Conservation (phyloP, 1,140 invertebrate species). For the Pantala flavescens region DNA sequence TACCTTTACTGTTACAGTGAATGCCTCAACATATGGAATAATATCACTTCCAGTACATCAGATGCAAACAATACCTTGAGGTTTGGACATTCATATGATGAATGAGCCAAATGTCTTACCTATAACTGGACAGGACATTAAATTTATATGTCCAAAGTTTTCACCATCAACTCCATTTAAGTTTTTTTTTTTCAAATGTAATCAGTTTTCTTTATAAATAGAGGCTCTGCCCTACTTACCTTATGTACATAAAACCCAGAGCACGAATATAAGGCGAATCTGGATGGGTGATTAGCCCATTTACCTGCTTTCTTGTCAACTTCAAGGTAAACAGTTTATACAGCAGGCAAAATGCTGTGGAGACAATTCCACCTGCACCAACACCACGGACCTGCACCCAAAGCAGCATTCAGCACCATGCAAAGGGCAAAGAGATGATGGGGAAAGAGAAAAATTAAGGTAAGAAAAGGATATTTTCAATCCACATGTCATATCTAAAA, state of each 20-base stretch:
- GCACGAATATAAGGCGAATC: constrained; percentile 97
- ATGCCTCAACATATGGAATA: no score
- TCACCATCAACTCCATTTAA: background rate
- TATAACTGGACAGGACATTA: no score
- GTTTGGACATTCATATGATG: no score
- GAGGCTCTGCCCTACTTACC: constrained; percentile 39
- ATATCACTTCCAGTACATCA: no score
- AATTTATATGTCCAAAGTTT: background rate
- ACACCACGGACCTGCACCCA: constrained; percentile 82
- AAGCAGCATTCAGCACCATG: constrained; percentile 18
- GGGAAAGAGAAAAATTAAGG: background rate
- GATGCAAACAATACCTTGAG: no score
- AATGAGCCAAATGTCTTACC: no score
- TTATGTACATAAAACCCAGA: constrained; percentile 91
- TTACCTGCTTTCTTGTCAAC: constrained; percentile 93
- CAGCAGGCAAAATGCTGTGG: constrained; percentile 94
- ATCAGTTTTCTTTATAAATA: background rate
- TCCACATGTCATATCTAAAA: background rate
- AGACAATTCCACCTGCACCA: constrained; percentile 97
- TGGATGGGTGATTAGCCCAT: constrained; percentile 85
- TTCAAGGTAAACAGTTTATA: constrained; percentile 97
- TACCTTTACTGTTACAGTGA: no score
- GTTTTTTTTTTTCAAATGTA: constrained; percentile 16
- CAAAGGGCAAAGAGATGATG: background rate
- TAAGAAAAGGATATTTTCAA: no score